Evolutionary conservation across 1,140 invertebrate genomes (phyloP).

Genomic region (Dysdera silvatica): DNA sequence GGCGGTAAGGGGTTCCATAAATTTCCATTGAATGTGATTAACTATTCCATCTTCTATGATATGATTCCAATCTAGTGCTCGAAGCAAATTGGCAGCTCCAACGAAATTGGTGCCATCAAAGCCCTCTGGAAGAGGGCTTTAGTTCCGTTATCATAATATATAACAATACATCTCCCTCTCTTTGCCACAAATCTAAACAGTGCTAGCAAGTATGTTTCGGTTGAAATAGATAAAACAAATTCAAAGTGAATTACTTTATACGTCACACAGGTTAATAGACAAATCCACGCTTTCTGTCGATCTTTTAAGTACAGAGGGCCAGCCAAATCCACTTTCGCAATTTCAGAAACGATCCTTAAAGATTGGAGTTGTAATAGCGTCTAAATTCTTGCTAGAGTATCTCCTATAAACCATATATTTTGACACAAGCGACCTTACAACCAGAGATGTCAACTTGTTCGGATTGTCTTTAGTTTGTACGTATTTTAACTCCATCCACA

Average conservation of each 20-base stretch:
- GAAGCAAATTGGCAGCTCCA: not conserved
- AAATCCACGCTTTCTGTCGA: conserved; percentile 37
- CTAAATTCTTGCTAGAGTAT: too few species aligned
- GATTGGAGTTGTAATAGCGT: too few species aligned
- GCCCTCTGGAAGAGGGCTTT: too few species aligned
- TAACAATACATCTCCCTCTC: conserved; percentile 31
- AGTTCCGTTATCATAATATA: conserved; percentile 16
- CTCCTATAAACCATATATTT: too few species aligned
- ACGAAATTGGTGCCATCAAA: too few species aligned
- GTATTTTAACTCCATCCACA: too few species aligned
- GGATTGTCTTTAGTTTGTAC: too few species aligned
- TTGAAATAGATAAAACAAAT: conserved; percentile 8
- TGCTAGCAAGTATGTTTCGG: conserved; percentile 4
- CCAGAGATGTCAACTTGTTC: too few species aligned
- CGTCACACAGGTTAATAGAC: conserved; percentile 44
- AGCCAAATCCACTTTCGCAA: not conserved
- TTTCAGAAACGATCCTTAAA: too few species aligned
- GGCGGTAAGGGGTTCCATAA: conserved; percentile 1
- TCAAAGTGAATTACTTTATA: conserved; percentile 29
- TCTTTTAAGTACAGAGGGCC: not conserved
- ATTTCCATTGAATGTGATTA: not conserved
- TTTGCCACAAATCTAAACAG: conserved; percentile 28
- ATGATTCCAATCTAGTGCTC: not conserved
- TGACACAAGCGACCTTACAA: too few species aligned
- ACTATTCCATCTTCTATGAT: not conserved